Conservation (phyloP, 2,888 invertebrate species). For the Chalcis sispes region DNA sequence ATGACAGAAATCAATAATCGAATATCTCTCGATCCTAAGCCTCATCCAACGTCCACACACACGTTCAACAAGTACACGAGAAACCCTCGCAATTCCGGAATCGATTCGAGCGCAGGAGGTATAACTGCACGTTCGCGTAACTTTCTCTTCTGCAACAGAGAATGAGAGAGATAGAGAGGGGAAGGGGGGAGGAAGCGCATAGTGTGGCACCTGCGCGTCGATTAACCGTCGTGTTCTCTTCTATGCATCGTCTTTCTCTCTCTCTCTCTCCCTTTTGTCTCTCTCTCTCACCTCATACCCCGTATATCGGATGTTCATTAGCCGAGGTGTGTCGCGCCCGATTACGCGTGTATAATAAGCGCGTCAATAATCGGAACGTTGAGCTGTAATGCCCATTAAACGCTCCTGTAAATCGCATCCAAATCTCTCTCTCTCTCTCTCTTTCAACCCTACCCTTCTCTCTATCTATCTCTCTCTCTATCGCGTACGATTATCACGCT, state of each 20-base stretch:
- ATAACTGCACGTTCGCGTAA: no score
- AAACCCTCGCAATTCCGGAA: no score
- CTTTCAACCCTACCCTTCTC: no score
- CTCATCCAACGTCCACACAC: not conserved
- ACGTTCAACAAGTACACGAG: no score
- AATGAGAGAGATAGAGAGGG: no score
- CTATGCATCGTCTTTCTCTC: no score
- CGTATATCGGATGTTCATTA: slow-evolving; percentile 45
- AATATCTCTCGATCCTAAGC: not conserved
- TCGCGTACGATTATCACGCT: no score
- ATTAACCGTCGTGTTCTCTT: not conserved
- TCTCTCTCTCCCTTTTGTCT: not conserved
- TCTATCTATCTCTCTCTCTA: not conserved
- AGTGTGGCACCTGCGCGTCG: not conserved
- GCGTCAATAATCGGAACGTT: slow-evolving; percentile 49
- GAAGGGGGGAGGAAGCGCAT: not conserved
- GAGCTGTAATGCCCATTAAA: slow-evolving; percentile 46
- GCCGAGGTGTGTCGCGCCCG: slow-evolving; percentile 18
- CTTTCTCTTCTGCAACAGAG: no score
- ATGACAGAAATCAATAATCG: no score
- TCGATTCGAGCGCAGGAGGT: no score
- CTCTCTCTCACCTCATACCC: no score
- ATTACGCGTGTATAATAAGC: slow-evolving; percentile 54
- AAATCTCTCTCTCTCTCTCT: no score
- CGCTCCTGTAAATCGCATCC: slow-evolving; percentile 37